Evolutionary conservation across 2,797 vertebrate genomes (phyloP), one percentile per base, ranked within the genome.

Genomic region (Atherinosoma microstoma): DNA sequence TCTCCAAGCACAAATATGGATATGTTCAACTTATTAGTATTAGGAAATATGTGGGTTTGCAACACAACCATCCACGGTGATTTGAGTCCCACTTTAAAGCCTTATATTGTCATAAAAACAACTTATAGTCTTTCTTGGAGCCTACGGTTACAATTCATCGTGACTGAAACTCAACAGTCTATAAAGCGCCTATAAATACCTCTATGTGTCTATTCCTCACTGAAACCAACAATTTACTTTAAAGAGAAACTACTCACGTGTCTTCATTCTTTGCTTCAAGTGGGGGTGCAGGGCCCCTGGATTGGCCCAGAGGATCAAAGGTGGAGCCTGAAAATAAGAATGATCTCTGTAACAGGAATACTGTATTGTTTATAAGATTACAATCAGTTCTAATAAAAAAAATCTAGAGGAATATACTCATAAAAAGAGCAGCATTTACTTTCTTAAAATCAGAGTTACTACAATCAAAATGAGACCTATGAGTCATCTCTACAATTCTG

Each of bases 261-360:
- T 99, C 97, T 80, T 97, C 96, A 66, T 88, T 97, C 91, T 96
- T 98, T 78, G 87, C 79, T 94, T 98, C 98, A 76, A 99, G 86
- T 66, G 97, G 95, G 76, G 97, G 94, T 61, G 96, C 96, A 12
- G 98, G 96, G 58, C 97, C 97, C 88, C 90, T 96, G 60, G 95
- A 94, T 80, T 97, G 97, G 22, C 96, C 96, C 74, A 98, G 92
- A 45, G 97, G 97, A 91, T 99, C 97, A 95, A 98, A 98, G 5
- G 84, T 86, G 83, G 96, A 95, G 75, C 97, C 97, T 99, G 84
- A 53, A 80, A 87, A 83, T 20, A 74, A 6, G 76, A 49, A 30
- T 40, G 3, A 54, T 54, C 18, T 65, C 6, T 57, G 11, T 24
- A 34, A 51, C 3, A 58, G 22, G 10, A 62, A 30, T 12, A 20